Conservation (phyloP, 2,888 invertebrate genomes). For the Xestia sexstrigata region DNA sequence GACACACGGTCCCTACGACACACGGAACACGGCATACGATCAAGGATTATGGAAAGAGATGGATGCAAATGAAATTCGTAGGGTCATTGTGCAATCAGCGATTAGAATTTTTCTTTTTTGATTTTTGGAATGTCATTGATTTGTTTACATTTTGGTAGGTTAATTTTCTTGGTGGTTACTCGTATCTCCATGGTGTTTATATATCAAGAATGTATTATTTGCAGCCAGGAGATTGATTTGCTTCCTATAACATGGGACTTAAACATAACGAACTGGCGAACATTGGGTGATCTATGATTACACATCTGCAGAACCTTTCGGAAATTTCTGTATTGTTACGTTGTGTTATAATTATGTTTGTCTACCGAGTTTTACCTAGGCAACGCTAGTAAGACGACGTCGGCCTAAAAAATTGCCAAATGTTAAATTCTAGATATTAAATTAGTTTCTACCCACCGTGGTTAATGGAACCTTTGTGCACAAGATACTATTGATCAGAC, state of each 20-base stretch:
- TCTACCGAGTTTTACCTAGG: neutral
- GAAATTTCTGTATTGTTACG: neutral
- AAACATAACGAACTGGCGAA: neutral
- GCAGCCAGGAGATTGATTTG: neutral
- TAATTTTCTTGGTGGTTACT: no score
- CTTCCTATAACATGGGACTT: neutral
- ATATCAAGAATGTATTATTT: neutral
- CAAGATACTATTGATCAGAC: slow-evolving; percentile 35
- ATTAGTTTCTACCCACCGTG: slow-evolving; percentile 3
- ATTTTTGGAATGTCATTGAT: neutral
- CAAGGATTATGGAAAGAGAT: slow-evolving; percentile 10
- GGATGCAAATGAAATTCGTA: slow-evolving; percentile 31
- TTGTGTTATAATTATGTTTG: neutral
- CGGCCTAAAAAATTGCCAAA: neutral
- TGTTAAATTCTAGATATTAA: neutral
- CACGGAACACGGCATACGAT: slow-evolving; percentile 47
- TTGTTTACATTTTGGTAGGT: neutral
- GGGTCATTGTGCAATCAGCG: slow-evolving; percentile 25
- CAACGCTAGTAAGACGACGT: neutral
- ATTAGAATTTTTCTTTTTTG: neutral
- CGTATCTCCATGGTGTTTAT: neutral
- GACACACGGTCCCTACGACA: no score
- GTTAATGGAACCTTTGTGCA: slow-evolving; percentile 45
- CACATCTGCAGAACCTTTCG: neutral
- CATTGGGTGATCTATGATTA: neutral